Conservation (phyloP, 2,113 vertebrate species). For the Xenopus borealis region DNA sequence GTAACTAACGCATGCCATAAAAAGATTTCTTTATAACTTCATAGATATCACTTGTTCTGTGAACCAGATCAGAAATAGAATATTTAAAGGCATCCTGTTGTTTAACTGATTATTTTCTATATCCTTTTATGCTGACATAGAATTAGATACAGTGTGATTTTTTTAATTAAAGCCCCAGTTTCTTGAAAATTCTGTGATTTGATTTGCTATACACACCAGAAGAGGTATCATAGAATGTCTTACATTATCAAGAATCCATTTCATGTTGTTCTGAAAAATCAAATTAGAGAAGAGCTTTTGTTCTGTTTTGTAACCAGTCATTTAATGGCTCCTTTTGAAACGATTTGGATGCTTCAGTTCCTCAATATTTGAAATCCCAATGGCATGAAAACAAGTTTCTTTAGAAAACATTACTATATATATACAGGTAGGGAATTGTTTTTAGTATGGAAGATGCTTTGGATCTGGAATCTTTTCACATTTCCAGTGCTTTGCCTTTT, state of each 20-base stretch:
- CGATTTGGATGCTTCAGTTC: slow-evolving; percentile 10
- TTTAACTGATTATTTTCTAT: slow-evolving; percentile 46
- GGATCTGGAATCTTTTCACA: too few relatives aligned
- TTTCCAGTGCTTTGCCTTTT: too few relatives aligned
- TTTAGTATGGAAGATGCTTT: too few relatives aligned
- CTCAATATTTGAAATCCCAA: slow-evolving; percentile 2
- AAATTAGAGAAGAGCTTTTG: slow-evolving; percentile 30
- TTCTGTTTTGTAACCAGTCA: slow-evolving; percentile 19
- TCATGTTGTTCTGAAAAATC: slow-evolving; percentile 28
- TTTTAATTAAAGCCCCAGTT: slow-evolving; percentile 42
- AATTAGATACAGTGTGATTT: slow-evolving; percentile 46
- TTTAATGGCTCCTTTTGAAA: slow-evolving; percentile 19
- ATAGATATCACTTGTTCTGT: slow-evolving; percentile 32
- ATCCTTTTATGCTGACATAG: slow-evolving; percentile 45
- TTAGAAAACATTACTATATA: too few relatives aligned
- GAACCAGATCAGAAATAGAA: slow-evolving; percentile 42
- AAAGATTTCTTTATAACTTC: slow-evolving; percentile 20
- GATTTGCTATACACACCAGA: slow-evolving; percentile 32
- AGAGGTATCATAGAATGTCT: slow-evolving; percentile 25
- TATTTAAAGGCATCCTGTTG: slow-evolving; percentile 33
- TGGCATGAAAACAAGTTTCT: slow-evolving; percentile 4
- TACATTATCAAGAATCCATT: slow-evolving; percentile 38
- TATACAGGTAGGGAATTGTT: too few relatives aligned
- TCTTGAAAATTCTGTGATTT: slow-evolving; percentile 43
- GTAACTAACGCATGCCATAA: neutral